Evolutionary conservation across 2,797 vertebrate species (phyloP).

Genomic region (Cottoperca gobio): DNA sequence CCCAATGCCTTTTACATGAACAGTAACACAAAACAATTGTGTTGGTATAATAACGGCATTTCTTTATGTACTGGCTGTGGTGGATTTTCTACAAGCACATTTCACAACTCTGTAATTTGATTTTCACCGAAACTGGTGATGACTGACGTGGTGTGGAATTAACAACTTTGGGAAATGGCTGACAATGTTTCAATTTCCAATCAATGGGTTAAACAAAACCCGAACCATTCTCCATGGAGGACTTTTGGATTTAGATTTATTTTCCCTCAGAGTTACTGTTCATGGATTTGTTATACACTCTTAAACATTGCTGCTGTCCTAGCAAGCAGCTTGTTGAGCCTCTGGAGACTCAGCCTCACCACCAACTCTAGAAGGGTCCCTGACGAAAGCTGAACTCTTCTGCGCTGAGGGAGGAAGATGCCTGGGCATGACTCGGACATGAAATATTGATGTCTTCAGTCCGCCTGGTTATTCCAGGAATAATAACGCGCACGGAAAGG

Average conservation of each 20-base stretch:
- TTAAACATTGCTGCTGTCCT: not conserved
- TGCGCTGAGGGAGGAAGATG: constrained; percentile 27
- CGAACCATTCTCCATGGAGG: too few species aligned
- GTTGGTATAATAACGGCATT: not conserved
- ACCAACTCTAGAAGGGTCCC: constrained; percentile 10
- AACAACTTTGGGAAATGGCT: not conserved
- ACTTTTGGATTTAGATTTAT: not conserved
- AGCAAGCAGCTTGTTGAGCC: constrained; percentile 2
- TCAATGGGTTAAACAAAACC: not conserved
- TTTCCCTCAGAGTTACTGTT: not conserved
- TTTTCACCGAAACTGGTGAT: not conserved
- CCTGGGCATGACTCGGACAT: constrained; percentile 44
- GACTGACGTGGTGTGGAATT: not conserved
- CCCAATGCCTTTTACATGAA: not conserved
- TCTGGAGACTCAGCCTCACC: constrained; percentile 7
- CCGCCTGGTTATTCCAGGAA: constrained; percentile 32
- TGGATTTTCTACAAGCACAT: too few species aligned
- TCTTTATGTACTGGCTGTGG: not conserved
- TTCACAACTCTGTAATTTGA: too few species aligned
- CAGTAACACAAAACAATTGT: not conserved
- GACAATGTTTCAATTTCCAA: not conserved
- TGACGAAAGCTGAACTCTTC: constrained; percentile 7
- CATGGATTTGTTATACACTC: not conserved
- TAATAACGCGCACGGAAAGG: constrained; percentile 24
- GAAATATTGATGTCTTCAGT: constrained; percentile 66